Percentiles rank a stretch among this genome's conserved stretches.
phyloP scores from a whole-genome alignment of 2,113 vertebrate genomes.

The Nycticorax nycticorax region DNA sequence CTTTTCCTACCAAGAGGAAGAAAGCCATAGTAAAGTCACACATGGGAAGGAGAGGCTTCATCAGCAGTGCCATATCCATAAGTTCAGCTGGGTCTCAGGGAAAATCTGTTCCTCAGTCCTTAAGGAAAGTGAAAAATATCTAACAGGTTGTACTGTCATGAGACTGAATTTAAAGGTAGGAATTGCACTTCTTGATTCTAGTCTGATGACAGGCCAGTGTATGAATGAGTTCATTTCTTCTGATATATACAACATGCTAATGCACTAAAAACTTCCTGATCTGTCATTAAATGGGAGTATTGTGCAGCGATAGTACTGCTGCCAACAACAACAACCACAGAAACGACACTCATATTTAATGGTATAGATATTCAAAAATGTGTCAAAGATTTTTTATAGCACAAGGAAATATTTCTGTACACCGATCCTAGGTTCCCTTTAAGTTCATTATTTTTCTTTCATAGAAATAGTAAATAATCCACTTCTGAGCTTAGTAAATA shows the following conservation, averaged over 20 bases:
- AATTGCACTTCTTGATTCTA: not conserved
- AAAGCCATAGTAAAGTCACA: not conserved
- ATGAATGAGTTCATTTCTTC: not conserved
- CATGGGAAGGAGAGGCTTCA: not conserved
- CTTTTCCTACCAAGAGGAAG: not conserved
- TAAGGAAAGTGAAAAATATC: not conserved
- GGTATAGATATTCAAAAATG: not conserved
- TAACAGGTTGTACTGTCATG: not conserved
- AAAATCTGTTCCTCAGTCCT: not conserved
- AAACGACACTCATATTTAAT: not conserved
- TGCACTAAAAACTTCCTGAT: not conserved
- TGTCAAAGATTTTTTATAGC: not conserved
- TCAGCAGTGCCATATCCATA: not conserved
- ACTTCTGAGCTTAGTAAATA: not conserved
- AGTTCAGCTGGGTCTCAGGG: not conserved
- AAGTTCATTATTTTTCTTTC: conserved; percentile 2
- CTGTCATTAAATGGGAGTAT: not conserved
- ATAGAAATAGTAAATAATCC: conserved; percentile 49
- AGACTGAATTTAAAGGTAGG: not conserved
- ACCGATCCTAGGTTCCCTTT: not conserved
- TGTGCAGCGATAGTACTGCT: not conserved
- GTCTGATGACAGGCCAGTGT: not conserved
- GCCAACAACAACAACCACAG: not conserved
- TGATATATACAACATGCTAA: not conserved
- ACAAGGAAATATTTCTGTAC: not conserved